Evolutionary conservation across 1,140 invertebrate species (phyloP), one percentile per base, ranked within the genome.

Genomic region (Aethina tumida): DNA sequence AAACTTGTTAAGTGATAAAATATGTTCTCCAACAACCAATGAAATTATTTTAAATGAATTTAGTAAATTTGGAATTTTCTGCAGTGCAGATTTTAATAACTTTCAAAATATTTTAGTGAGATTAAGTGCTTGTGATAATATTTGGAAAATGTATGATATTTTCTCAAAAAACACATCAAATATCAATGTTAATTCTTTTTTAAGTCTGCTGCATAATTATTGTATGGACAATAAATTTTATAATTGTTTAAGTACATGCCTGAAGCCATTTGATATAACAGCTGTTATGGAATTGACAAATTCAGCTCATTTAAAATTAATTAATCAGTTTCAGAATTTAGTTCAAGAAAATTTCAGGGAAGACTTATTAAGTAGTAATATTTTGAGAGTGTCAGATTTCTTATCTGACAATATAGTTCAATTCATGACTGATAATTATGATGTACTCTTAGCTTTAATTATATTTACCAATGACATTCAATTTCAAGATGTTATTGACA

Each of bases 141-240:
- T 71, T 31, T 61, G 61, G 44, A 52, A 67, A 24, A 61, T 76
- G 48, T 55, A 68, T 43, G 53, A 65, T 44, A 70, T 75, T 49
- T 68, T 78, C 41, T 62, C 58, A 6, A 58, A 64, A 50, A 49
- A 62, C 25, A 64, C 56, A 21, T 67, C 70, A n/a, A 71, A 68
- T 43, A 59, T 77, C 36, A 62, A 60, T 41, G 65, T 64, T 43
- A 53, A 59, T 21, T 53, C 67, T 28, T 76, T 77, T 54, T 63
- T 69, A 26, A 50, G 67, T 40, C 66, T 70, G 50, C 37, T 73
- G 6, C 62, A 66, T 39, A 65, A 67, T 49, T 67, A 65, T 64
- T 69, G 63, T 55, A 52, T 73, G 3, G 64, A 67, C 49, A 61
- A 73, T 50, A 64, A 70, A 49, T 50, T 70, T 12, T 67, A 64